phyloP scores from a whole-genome alignment of 1,140 invertebrate genomes.

The Phocides pigmalion region DNA sequence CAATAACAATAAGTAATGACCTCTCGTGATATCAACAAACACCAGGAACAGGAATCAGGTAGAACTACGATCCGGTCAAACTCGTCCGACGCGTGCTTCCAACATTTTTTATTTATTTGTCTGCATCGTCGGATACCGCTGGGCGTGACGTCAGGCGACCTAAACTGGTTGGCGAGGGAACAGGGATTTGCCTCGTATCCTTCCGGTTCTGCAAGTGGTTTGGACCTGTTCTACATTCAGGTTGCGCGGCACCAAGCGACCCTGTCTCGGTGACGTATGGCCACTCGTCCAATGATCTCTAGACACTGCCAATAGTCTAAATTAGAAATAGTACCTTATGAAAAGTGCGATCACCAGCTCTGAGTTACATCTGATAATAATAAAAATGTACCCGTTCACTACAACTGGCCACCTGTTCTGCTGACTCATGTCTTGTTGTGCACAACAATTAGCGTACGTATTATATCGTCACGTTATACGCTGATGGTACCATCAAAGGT shows the following conservation, averaged over 20 bases:
- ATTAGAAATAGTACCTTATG: slow-evolving; percentile 35
- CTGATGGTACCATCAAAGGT: slow-evolving; percentile 76
- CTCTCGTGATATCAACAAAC: slow-evolving; percentile 62
- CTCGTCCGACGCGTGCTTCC: slow-evolving; percentile 82
- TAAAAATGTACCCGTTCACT: slow-evolving; percentile 48
- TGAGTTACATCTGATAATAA: slow-evolving; percentile 15
- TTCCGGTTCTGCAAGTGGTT: slow-evolving; percentile 81
- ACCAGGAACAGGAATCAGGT: slow-evolving; percentile 83
- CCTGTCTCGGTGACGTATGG: slow-evolving; percentile 68
- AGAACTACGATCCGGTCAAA: slow-evolving; percentile 83
- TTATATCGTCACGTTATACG: slow-evolving; percentile 63
- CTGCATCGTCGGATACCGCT: slow-evolving; percentile 81
- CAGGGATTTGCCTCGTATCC: slow-evolving; percentile 83
- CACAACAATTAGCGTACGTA: slow-evolving; percentile 77
- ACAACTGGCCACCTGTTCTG: slow-evolving; percentile 60
- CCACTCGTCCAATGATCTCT: slow-evolving; percentile 33
- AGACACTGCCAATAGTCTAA: slow-evolving; percentile 34
- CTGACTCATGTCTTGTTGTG: slow-evolving; percentile 70
- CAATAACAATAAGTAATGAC: slow-evolving; percentile 54
- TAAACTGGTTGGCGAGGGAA: slow-evolving; percentile 83
- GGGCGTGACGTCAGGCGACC: slow-evolving; percentile 81
- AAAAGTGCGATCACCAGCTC: slow-evolving; percentile 23
- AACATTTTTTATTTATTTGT: slow-evolving; percentile 84
- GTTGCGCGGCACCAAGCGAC: slow-evolving; percentile 67
- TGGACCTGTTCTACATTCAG: slow-evolving; percentile 81